These are phyloP conservation scores for Tolmerus cingulatus DNA, from an alignment of 2,888 invertebrate species.

Conservation along the genomic window DNA sequence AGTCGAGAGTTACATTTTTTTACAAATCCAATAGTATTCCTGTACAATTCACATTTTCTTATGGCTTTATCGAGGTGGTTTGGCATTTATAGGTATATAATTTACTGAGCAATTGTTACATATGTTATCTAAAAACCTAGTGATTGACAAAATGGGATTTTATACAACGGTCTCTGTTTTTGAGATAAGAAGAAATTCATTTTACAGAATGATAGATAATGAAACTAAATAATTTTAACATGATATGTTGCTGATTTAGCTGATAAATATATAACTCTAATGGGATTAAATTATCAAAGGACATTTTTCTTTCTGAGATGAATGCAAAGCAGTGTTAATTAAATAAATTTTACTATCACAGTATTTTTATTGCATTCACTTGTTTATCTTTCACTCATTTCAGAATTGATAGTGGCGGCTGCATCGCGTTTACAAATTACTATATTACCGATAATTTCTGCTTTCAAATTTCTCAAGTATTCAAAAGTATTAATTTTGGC, in stretches of 20 bases:
- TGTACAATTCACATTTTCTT: background rate
- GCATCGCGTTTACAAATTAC: background rate
- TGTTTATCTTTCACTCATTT: conserved; percentile 31
- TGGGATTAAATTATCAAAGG: background rate
- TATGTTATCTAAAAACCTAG: background rate
- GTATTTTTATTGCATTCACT: conserved; percentile 29
- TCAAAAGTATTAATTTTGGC: background rate
- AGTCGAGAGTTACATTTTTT: background rate
- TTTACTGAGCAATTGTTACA: conserved; percentile 14
- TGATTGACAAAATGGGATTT: conserved; percentile 28
- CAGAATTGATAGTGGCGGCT: conserved; percentile 3
- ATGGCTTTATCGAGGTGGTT: background rate
- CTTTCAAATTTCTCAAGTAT: background rate
- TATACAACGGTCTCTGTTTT: background rate
- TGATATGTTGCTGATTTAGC: conserved; percentile 21
- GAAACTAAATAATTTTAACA: background rate
- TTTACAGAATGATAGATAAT: background rate
- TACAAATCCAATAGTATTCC: background rate
- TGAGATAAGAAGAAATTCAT: background rate
- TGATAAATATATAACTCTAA: background rate
- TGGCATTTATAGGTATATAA: background rate
- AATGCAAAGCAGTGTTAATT: conserved; percentile 20
- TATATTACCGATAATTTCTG: background rate
- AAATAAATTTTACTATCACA: conserved; percentile 28
- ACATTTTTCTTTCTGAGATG: background rate